phyloP scores from a whole-genome alignment of 1,140 invertebrate species.

The Asobara japonica region DNA sequence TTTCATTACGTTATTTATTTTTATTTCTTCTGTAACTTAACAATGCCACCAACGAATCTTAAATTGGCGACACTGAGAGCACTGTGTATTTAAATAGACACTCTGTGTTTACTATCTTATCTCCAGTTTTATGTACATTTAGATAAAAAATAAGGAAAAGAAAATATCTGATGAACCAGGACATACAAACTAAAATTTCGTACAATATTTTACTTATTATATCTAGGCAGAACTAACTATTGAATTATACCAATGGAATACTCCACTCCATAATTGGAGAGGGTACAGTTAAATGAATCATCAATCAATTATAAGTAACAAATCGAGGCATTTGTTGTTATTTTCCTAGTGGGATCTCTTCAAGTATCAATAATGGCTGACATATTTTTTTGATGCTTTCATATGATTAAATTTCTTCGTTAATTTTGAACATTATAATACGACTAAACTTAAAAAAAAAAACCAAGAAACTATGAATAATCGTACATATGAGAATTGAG shows the following conservation, averaged over 20 bases:
- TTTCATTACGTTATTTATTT: slow-evolving; percentile 1
- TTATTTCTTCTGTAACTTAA: neutral
- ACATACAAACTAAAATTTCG: slow-evolving; percentile 8
- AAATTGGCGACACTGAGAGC: neutral
- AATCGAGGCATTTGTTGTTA: neutral
- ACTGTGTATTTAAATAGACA: neutral
- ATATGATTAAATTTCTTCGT: neutral
- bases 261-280: neutral
- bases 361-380: neutral
- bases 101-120: neutral
- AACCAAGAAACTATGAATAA: neutral
- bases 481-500: neutral
- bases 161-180: neutral
- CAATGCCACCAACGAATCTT: neutral
- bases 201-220: neutral
- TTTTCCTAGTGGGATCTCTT: neutral
- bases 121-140: neutral
- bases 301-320: neutral
- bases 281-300: neutral
- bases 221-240: neutral
- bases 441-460: neutral
- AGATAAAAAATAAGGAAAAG: neutral
- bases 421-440: neutral
- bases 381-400: neutral
- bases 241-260: neutral